A percentile compares a stretch with the other conserved stretches of the same genome.
Conservation (phyloP, 2,113 vertebrate species). For the Microtus richardsoni region DNA sequence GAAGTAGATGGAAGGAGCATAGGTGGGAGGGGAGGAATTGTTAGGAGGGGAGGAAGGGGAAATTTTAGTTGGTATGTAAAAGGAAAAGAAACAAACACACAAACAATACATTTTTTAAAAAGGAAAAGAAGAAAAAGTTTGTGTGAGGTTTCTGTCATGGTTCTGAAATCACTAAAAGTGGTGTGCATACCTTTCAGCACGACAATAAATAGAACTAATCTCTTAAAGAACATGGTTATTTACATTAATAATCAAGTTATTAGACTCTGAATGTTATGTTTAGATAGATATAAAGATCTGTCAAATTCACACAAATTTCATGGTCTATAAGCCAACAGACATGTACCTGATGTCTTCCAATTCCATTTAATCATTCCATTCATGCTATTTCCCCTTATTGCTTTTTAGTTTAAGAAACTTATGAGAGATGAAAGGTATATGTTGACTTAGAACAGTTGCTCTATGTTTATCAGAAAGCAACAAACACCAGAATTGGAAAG, state of each 20-base stretch:
- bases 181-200: background rate
- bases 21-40: background rate
- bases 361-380: background rate
- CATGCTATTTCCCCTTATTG: slow-evolving; percentile 2
- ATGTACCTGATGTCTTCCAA: background rate
- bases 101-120: no score
- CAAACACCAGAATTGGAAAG: slow-evolving; percentile 38
- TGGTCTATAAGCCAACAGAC: background rate
- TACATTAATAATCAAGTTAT: slow-evolving; percentile 22
- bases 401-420: slow-evolving; percentile 38
- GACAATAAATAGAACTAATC: slow-evolving; percentile 40
- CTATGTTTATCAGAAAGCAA: slow-evolving; percentile 37
- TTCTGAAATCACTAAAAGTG: slow-evolving; percentile 41
- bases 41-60: background rate
- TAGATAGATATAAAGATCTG: slow-evolving; percentile 35
- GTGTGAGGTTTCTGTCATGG: background rate
- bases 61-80: background rate
- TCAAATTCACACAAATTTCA: background rate
- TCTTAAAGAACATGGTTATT: slow-evolving; percentile 51
- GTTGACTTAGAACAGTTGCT: slow-evolving; percentile 23
- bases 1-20: background rate
- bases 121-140: background rate
- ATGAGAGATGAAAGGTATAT: background rate
- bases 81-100: background rate
- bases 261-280: slow-evolving; percentile 23